Evolutionary conservation across 2,797 vertebrate species (phyloP), one percentile per base, ranked within the genome.

Genomic region (Enteromius anoplus): DNA sequence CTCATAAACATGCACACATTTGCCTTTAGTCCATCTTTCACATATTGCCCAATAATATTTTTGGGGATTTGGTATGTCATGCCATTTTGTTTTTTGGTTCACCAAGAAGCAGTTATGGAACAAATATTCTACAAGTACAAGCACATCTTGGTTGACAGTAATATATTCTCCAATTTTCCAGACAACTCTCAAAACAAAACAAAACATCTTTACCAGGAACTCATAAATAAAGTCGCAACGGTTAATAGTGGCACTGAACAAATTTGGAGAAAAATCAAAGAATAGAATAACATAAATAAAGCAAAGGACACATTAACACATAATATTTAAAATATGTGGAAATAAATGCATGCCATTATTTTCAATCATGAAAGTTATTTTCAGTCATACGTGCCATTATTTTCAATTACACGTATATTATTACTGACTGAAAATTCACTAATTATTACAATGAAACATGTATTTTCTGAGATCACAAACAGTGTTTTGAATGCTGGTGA

Each of bases 381-480:
- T 42, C 40, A 42, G 8, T 42, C 8, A 42, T 42, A 42, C 40
- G 2, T 60, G 53, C n/a, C 3, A 29, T 51, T 15, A 34, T 62
- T 69, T 73, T 76, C 37, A 15, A 66, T 80, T 14, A 80, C 70
- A 80, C 21, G 53, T 68, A 82, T 78, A 84, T 87, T 92, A 90
- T 89, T 83, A 89, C 92, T 91, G 23, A 53, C 58, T 47, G 81
- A 75, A 29, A 78, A 71, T 85, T 55, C 70, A 84, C 72, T 15
- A 34, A 32, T 51, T 72, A 51, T 6, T 51, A 34, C 8, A 34
- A 73, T 3, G 2, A 51, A 73, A 53, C 3, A 21, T 2, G 4
- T 2, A 21, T 53, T 14, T 17, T 55, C 21, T 40, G n/a, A 79
- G 82, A 87, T 93, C 90, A 92, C 88, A 92, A 91, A 89, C 84